A percentile compares a stretch with the other conserved stretches of the same genome.
Conservation (phyloP, 2,113 vertebrate species). For the Uria aalge region DNA sequence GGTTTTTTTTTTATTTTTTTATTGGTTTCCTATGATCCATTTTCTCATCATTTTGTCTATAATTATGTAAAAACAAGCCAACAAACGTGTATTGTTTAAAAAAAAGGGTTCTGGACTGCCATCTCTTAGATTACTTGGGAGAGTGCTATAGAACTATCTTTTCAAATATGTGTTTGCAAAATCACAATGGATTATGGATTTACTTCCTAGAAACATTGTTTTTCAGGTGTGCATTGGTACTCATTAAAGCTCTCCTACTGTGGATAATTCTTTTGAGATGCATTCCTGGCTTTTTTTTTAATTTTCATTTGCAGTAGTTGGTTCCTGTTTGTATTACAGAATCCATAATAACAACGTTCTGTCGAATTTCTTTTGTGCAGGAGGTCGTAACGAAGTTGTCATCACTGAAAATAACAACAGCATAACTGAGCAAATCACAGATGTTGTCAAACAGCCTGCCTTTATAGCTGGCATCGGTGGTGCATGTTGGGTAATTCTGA, state of each 20-base stretch:
- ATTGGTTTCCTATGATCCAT: neutral
- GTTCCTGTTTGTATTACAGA: neutral
- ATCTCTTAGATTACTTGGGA: neutral
- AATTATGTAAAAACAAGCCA: neutral
- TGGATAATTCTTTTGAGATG: neutral
- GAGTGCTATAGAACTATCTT: neutral
- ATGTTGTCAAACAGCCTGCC: conserved; percentile 98
- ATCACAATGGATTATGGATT: neutral
- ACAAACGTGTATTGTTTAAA: neutral
- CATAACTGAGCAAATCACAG: conserved; percentile 98
- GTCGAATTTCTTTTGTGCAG: conserved; percentile 37
- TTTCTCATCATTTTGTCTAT: neutral
- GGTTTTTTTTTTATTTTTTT: neutral
- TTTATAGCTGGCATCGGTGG: conserved; percentile 98
- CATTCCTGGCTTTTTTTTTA: neutral
- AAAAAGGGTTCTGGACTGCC: neutral
- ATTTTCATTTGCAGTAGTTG: neutral
- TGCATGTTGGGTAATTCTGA: conserved; percentile 98
- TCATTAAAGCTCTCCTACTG: neutral
- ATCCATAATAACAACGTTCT: neutral
- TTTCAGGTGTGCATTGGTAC: neutral
- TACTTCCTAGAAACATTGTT: neutral
- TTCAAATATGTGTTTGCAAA: neutral
- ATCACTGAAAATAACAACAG: conserved; percentile 97
- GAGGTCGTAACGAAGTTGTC: conserved; percentile 86